phyloP scores from a whole-genome alignment of 2,888 invertebrate species.

The Eilema caniola region DNA sequence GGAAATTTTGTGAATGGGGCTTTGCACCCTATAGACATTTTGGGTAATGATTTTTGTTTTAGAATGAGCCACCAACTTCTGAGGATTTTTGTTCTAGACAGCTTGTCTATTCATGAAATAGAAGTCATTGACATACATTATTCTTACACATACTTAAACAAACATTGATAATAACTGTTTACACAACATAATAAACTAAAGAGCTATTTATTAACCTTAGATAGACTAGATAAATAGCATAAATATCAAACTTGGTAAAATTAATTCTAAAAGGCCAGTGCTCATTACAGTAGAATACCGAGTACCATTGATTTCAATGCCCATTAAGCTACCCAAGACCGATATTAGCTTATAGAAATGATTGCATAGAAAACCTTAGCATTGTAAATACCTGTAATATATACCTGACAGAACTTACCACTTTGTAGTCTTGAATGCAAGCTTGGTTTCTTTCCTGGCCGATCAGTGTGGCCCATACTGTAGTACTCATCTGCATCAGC shows the following conservation, averaged over 20 bases:
- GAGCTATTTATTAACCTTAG: neutral
- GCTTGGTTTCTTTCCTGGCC: slow-evolving; percentile 94
- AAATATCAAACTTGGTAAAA: neutral
- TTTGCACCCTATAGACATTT: too few species aligned
- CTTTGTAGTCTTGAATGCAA: slow-evolving; percentile 95
- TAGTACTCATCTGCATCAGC: slow-evolving; percentile 92
- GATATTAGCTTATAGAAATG: neutral
- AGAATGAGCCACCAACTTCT: too few species aligned
- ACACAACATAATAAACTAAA: neutral
- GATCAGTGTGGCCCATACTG: slow-evolving; percentile 87
- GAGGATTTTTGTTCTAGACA: too few species aligned
- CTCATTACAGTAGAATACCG: neutral
- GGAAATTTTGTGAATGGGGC: too few species aligned
- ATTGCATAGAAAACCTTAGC: neutral
- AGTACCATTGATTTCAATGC: neutral
- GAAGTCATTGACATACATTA: too few species aligned
- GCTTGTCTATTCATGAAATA: too few species aligned
- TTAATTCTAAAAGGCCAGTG: neutral
- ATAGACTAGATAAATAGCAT: neutral
- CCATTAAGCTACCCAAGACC: neutral
- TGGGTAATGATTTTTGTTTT: too few species aligned
- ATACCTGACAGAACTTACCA: slow-evolving; percentile 84
- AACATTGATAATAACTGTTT: neutral
- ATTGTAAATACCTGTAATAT: neutral
- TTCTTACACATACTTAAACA: too few species aligned